Base-by-base conservation (phyloP, 2,797 vertebrate species). In the Gallirallus australis region DNA sequence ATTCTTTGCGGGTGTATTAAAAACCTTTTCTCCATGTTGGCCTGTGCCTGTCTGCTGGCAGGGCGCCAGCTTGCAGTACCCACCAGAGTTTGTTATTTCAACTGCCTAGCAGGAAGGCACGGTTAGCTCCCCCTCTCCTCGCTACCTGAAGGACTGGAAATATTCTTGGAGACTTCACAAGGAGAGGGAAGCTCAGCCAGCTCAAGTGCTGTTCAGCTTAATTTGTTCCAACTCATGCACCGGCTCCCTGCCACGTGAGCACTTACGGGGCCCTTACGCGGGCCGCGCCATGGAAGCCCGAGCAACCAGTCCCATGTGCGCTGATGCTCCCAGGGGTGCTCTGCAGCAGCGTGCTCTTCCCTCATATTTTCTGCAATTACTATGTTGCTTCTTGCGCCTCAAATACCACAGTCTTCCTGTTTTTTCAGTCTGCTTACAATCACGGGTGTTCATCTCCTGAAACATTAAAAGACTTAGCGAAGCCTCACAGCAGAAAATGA, bases 1-100 rank as follows among this genome's bases (percentile, higher is more conserved):
- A 92, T 97, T 97, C 97, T 97, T 94, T 97, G 95, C 3, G 40
- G 96, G 84, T 76, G 92, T 75, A 96, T 97, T 96, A 98, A 97
- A 96, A 95, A 65, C 89, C 96, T 96, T 95, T 97, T 92, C 88
- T 95, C 86, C 57, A n/a, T 64, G 91, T 47, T 89, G 94, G 91
- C 95, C 91, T 93, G 91, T 93, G 91, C 85, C 95, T 97, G 94
- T 90, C 97, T 97, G 92, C 93, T 97, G 97, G 97, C 93, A 0
- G 5, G 50, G 39, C 0, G 82, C 97, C 97, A 98, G 89, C 76
- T 45, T 17, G 28, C 94, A 71, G 96, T 96, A 94, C 97, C 98
- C 96, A 93, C 97, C 95, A 60, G 69, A 96, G 60, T 82, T 86
- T 96, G 89, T 95, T 96, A 94, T 96, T 98, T 70, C 93, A 95